Evolutionary conservation across 2,113 vertebrate genomes (phyloP).

Genomic region (Vimba vimba): DNA sequence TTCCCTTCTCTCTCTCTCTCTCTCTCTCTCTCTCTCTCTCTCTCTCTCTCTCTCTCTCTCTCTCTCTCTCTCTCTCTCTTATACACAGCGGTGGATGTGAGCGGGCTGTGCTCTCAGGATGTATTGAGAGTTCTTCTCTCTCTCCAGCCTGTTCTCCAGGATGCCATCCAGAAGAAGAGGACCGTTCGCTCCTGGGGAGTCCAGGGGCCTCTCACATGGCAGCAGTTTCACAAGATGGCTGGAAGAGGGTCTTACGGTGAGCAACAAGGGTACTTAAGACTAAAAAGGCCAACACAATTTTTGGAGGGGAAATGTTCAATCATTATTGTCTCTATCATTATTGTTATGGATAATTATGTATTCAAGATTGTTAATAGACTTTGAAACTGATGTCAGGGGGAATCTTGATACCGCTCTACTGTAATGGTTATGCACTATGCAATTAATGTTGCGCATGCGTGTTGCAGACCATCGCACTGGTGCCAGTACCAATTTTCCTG

Average conservation of each 20-base stretch:
- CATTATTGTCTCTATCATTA: too few species aligned
- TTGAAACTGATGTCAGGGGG: not conserved
- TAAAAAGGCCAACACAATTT: not conserved
- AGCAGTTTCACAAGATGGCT: constrained; percentile 99
- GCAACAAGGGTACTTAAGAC: constrained; percentile 13
- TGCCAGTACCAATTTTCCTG: too few species aligned
- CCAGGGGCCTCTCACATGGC: constrained; percentile 96
- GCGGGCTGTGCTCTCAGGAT: constrained; percentile 94
- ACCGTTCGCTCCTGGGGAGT: constrained; percentile 95
- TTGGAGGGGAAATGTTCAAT: not conserved
- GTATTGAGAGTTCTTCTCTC: constrained; percentile 94
- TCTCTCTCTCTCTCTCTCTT: not conserved
- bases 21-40: not conserved
- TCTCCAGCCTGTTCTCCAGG: constrained; percentile 94
- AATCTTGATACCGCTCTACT: not conserved
- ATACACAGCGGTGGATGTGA: constrained; percentile 87
- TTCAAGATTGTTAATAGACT: not conserved
- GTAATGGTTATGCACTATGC: not conserved
- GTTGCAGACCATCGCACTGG: too few species aligned
- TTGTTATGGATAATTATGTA: too few species aligned
- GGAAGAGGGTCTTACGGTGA: constrained; percentile 97
- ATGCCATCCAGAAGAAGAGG: constrained; percentile 96
- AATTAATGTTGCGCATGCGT: too few species aligned
- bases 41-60: too few species aligned
- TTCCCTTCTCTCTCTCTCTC: too few species aligned